phyloP scores from a whole-genome alignment of 2,797 vertebrate genomes.

The Sardinella longiceps region DNA sequence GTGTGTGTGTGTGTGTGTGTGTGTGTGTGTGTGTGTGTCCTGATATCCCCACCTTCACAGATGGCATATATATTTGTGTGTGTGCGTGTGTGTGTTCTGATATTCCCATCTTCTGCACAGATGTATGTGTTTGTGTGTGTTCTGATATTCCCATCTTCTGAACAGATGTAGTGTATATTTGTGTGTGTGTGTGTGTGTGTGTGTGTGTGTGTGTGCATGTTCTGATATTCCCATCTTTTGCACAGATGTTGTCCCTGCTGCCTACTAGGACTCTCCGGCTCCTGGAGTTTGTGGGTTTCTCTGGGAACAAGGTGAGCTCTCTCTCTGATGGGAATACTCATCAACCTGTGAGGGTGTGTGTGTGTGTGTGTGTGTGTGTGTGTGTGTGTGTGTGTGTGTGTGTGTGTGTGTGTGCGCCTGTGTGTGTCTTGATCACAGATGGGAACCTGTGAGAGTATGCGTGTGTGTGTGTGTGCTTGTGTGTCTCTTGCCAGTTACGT shows the following conservation, averaged over 20 bases:
- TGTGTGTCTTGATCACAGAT: too few relatives aligned
- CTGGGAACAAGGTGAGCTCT: slow-evolving; percentile 91
- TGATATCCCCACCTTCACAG: too few relatives aligned
- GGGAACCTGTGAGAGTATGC: too few relatives aligned
- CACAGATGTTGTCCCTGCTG: slow-evolving; percentile 93
- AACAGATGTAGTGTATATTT: too few relatives aligned
- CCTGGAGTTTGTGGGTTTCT: slow-evolving; percentile 96
- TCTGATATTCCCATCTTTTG: slow-evolving; percentile 14
- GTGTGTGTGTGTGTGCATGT: too few relatives aligned
- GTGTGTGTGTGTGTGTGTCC: too few relatives aligned
- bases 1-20: too few relatives aligned
- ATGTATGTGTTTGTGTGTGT: too few relatives aligned
- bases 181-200: too few relatives aligned
- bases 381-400: neutral
- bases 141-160: too few relatives aligned
- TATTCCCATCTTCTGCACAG: slow-evolving; percentile 65
- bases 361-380: neutral
- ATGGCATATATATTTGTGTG: too few relatives aligned
- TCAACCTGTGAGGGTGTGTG: neutral
- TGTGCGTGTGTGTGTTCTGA: too few relatives aligned
- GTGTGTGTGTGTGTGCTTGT: neutral
- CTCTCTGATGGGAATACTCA: neutral
- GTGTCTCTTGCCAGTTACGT: neutral
- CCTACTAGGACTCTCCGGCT: slow-evolving; percentile 90
- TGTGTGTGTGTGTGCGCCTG: neutral